Conservation (phyloP, 2,888 invertebrate species). For the Saturnia pavonia region DNA sequence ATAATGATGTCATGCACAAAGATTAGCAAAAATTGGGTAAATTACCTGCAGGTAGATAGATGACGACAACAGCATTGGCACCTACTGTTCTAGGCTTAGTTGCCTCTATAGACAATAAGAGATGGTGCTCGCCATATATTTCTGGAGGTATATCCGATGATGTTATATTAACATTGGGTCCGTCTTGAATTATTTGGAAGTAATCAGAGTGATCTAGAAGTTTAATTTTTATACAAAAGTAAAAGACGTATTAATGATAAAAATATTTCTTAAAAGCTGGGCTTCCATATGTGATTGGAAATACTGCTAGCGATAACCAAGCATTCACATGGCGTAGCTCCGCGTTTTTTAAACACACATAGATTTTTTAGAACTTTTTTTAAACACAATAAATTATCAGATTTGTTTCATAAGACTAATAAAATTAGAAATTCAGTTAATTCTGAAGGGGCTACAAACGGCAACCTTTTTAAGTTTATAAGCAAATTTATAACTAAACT, state of each 20-base stretch:
- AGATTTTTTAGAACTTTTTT: too few species aligned
- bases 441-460: neutral
- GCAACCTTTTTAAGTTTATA: neutral
- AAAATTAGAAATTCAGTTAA: neutral
- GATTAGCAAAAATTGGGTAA: neutral
- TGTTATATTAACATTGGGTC: conserved; percentile 35
- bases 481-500: neutral
- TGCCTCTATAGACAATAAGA: conserved; percentile 51
- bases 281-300: neutral
- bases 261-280: neutral
- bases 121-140: conserved; percentile 39
- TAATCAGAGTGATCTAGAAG: conserved; percentile 42
- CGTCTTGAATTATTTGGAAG: conserved; percentile 40
- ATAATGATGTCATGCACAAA: conserved; percentile 2
- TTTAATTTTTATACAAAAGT: neutral
- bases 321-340: too few species aligned
- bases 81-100: conserved; percentile 60
- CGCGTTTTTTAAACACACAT: neutral
- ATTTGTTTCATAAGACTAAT: too few species aligned
- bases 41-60: conserved; percentile 60
- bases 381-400: too few species aligned
- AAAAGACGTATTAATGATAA: neutral
- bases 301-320: neutral
- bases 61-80: conserved; percentile 53
- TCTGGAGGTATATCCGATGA: conserved; percentile 46